Conservation (phyloP, 92 coral and sea anemone genomes). For the Parazoanthus swiftii region DNA sequence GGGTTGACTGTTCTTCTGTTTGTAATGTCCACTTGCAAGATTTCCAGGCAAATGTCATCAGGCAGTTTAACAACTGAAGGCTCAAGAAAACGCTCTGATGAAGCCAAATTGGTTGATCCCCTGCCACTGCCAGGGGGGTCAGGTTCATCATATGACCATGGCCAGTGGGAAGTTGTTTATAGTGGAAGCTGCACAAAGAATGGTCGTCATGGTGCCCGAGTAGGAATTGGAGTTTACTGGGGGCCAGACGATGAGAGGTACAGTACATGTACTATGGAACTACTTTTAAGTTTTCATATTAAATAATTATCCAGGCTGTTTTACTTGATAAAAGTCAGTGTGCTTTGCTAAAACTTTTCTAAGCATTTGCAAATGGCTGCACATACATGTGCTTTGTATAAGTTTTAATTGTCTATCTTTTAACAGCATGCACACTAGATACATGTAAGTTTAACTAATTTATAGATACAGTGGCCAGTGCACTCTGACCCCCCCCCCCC, state of each 20-base stretch:
- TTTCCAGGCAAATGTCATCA: not conserved
- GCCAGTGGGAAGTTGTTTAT: constrained; percentile 65
- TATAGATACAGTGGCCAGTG: no score
- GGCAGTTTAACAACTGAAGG: not conserved
- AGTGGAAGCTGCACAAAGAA: constrained; percentile 82
- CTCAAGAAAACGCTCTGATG: constrained; percentile 10
- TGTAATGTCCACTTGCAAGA: not conserved
- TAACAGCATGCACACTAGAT: no score
- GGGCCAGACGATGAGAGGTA: constrained; percentile 79
- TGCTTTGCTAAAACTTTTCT: no score
- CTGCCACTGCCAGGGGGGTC: not conserved
- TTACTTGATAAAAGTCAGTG: not conserved
- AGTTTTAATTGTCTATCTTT: no score
- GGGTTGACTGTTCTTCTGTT: not conserved
- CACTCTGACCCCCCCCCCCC: no score
- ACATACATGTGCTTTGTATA: no score
- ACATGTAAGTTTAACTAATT: no score
- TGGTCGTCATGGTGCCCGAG: constrained; percentile 76
- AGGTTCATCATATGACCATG: not conserved
- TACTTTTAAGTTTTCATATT: not conserved
- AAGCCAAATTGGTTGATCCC: constrained; percentile 1
- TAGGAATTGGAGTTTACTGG: constrained; percentile 96
- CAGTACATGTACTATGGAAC: no score
- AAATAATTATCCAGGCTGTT: no score
- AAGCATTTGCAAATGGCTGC: no score